phyloP scores from a whole-genome alignment of 2,797 vertebrate genomes.

The Pseudochirops cupreus region DNA sequence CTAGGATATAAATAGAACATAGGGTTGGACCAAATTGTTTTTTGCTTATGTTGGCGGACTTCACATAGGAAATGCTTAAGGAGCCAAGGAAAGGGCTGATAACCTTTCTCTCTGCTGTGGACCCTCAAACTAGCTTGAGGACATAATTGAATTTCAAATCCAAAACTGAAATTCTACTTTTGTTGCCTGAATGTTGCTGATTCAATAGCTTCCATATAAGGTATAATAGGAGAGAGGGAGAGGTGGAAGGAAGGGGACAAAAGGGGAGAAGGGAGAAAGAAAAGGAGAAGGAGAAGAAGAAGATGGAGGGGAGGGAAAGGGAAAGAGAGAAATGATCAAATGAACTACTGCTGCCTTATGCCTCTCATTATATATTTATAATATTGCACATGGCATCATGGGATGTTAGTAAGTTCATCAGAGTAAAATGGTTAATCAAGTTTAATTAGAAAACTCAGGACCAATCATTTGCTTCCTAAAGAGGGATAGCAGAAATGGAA shows the following conservation, averaged over 20 bases:
- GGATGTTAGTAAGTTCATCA: neutral
- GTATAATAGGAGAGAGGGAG: neutral
- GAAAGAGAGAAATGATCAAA: neutral
- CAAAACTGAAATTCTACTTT: slow-evolving; percentile 37
- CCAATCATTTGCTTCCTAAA: neutral
- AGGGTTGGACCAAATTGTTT: neutral
- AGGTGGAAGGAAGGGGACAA: rapidly evolving
- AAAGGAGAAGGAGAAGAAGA: too few species aligned
- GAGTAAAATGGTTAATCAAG: slow-evolving; percentile 12
- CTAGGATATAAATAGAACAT: neutral
- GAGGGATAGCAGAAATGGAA: neutral
- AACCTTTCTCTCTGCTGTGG: neutral
- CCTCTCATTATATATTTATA: slow-evolving; percentile 18
- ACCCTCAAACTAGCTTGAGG: neutral
- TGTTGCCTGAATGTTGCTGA: slow-evolving; percentile 2
- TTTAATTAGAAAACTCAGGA: neutral
- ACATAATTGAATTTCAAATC: slow-evolving; percentile 28
- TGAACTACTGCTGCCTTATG: neutral
- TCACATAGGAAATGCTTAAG: neutral
- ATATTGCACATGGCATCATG: neutral
- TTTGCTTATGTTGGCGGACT: neutral
- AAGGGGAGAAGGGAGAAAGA: rapidly evolving
- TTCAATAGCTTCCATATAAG: neutral
- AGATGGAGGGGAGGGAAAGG: too few species aligned
- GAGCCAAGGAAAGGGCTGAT: slow-evolving; percentile 1